phyloP scores from a whole-genome alignment of 2,888 invertebrate genomes.

The Apamea anceps region DNA sequence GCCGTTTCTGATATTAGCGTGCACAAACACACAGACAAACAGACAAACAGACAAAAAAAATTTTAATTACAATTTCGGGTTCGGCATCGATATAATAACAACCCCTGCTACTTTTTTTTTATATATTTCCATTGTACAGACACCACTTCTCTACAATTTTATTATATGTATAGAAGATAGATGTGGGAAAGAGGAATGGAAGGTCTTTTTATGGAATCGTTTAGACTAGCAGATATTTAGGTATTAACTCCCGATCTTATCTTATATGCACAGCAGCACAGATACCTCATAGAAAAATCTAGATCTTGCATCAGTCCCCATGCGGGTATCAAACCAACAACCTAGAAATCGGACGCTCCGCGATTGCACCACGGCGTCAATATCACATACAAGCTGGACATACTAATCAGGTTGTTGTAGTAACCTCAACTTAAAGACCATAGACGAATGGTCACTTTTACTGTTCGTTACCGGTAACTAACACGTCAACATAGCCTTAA shows the following conservation, averaged over 20 bases:
- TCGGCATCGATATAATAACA: no score
- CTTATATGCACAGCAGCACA: neutral
- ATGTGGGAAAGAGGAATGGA: neutral
- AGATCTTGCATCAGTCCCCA: constrained; percentile 6
- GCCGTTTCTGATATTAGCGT: no score
- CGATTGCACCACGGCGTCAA: constrained; percentile 22
- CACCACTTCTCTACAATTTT: no score
- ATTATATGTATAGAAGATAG: no score
- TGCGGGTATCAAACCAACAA: constrained; percentile 13
- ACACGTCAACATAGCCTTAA: no score
- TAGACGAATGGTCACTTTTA: neutral
- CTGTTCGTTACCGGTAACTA: neutral
- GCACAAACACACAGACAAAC: no score
- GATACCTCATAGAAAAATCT: neutral
- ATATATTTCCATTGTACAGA: no score
- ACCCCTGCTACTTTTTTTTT: no score
- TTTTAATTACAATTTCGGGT: no score
- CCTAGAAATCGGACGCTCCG: constrained; percentile 21
- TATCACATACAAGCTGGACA: neutral
- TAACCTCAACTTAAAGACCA: neutral
- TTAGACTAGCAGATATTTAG: neutral
- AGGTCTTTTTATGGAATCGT: neutral
- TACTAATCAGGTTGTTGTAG: constrained; percentile 8
- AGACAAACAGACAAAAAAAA: no score
- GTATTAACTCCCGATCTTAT: neutral